Base-by-base conservation (phyloP, 2,888 invertebrate genomes). In the Xylocampa areola region DNA sequence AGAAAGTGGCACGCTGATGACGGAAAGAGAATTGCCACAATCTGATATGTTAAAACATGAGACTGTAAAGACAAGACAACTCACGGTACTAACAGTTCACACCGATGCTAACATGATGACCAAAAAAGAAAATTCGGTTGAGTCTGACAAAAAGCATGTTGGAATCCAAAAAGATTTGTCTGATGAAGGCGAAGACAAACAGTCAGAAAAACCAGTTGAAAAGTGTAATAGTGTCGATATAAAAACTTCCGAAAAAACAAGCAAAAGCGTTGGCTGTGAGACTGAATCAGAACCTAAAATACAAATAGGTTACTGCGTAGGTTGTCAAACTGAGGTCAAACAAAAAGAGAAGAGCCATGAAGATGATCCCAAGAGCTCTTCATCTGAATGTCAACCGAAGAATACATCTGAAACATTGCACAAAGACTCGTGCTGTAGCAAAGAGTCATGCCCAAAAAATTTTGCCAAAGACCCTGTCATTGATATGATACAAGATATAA, bases 401-500 rank as follows among this genome's bases (percentile, higher is more conserved):
- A 14, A 49, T n/a, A 13, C 8, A 11, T 10, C 13, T 6, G 1
- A 2, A 17, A 19, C 11, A 17, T 13, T 3, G 3, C 41, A n/a
- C 36, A 14, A 17, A 32, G 35, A 37, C 10, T 10, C 33, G 25
- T 33, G 47, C 43, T 33, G 33, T 16, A 37, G 14, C 33, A 47
- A 60, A 17, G 25, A 23, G 5, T 21, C 13, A 6, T 32, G 8
- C n/a, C 35, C 49, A 21, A 6, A 0, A 6, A 40, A 45, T 14
- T 1, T 13, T 8, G 51, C 25, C 14, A 79, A 79, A 37, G 89
- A 89, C 66, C 87, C 88, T 11, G 77, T 93, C 57, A 66, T 92
- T 37, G 82, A 87, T 17, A 78, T 90, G 64, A 94, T 94, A 62
- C 83, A 88, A 76, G 88, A 86, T 51, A 92, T 94, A 36, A 94